Conservation (phyloP, 2,888 invertebrate genomes). For the Tillus elongatus region DNA sequence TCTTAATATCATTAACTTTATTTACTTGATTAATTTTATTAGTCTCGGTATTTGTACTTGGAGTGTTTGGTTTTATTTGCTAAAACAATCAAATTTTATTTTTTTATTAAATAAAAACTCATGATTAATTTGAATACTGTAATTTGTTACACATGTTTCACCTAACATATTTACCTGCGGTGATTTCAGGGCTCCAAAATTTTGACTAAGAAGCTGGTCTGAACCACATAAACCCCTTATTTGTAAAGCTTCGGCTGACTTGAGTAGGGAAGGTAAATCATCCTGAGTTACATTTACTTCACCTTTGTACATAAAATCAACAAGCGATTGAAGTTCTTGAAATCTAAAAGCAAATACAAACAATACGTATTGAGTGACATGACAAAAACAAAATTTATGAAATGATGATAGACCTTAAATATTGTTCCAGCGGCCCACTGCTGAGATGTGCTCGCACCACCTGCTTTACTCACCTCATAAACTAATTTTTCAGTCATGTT, state of each 20-base stretch:
- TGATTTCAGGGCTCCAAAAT: slow-evolving; percentile 33
- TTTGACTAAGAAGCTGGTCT: slow-evolving; percentile 39
- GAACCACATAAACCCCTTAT: slow-evolving; percentile 58
- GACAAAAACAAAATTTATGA: too few relatives aligned
- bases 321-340: slow-evolving; percentile 76
- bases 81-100: slow-evolving; percentile 7
- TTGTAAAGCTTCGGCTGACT: slow-evolving; percentile 75
- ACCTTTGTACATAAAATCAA: slow-evolving; percentile 86
- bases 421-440: too few relatives aligned
- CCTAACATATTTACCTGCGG: slow-evolving; percentile 21
- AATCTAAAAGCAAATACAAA: slow-evolving; percentile 43
- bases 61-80: slow-evolving; percentile 19
- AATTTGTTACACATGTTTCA: too few relatives aligned
- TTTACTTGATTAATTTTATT: slow-evolving; percentile 2
- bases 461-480: too few relatives aligned
- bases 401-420: too few relatives aligned
- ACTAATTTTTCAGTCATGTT: too few relatives aligned
- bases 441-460: too few relatives aligned
- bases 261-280: slow-evolving; percentile 69
- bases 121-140: too few relatives aligned
- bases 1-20: slow-evolving; percentile 19
- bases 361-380: too few relatives aligned
- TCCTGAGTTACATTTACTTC: slow-evolving; percentile 83
- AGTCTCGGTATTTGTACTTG: slow-evolving; percentile 17
- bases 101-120: too few relatives aligned